phyloP scores from a whole-genome alignment of 2,113 vertebrate genomes.

The Symphodus melops region DNA sequence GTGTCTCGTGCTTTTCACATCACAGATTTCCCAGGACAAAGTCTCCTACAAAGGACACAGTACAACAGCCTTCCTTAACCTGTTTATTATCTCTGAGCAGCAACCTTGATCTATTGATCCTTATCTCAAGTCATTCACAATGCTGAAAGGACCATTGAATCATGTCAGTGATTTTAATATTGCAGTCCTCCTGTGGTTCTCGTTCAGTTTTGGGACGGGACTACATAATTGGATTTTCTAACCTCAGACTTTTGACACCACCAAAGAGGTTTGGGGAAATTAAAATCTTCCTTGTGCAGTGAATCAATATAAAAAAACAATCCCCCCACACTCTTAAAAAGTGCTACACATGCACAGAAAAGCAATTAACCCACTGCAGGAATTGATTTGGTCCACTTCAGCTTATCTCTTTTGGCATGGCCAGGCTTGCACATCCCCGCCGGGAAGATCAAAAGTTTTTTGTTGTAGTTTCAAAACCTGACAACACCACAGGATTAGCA shows the following conservation, averaged over 20 bases:
- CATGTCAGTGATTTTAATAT: conserved; percentile 59
- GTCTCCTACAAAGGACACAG: conserved; percentile 37
- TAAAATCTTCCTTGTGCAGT: conserved; percentile 66
- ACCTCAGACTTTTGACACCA: conserved; percentile 44
- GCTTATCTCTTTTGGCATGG: conserved; percentile 69
- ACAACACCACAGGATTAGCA: conserved; percentile 66
- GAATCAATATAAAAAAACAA: conserved; percentile 74
- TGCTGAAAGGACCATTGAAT: conserved; percentile 40
- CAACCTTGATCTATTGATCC: conserved; percentile 60
- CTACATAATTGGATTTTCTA: conserved; percentile 68
- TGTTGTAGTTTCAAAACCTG: conserved; percentile 63
- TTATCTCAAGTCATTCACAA: conserved; percentile 51
- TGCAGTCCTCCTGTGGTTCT: conserved; percentile 38
- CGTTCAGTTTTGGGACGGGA: conserved; percentile 35
- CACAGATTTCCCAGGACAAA: conserved; percentile 13
- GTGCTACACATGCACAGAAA: conserved; percentile 69
- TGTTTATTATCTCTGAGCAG: conserved; percentile 41
- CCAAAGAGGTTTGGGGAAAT: conserved; percentile 63
- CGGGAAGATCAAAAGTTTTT: conserved; percentile 63
- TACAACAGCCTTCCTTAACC: conserved; percentile 8
- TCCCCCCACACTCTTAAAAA: conserved; percentile 49
- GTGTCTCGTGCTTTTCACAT: conserved; percentile 13
- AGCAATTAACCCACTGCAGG: conserved; percentile 75
- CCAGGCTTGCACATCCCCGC: conserved; percentile 57
- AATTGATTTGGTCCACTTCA: conserved; percentile 74